Base-by-base conservation (phyloP, 2,797 vertebrate species). In the Melopsittacus undulatus region DNA sequence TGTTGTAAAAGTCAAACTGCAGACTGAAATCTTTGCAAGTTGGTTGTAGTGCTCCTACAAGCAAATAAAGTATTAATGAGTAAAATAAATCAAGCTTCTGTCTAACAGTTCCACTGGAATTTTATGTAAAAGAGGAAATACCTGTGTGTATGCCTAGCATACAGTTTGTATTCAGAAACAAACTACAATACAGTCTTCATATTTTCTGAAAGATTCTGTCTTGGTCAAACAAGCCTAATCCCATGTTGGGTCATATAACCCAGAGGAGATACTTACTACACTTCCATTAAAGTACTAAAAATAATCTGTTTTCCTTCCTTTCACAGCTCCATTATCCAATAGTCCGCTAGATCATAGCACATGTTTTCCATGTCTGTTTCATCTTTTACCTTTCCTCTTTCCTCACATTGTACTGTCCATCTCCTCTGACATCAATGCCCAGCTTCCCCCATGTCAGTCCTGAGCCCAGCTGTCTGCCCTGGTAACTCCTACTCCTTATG, bases 251-350 rank as follows among this genome's bases (percentile, higher is more conserved):
- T 18, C 22, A 46, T 4, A 57, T 12, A 70, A 32, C 32, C 23
- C 16, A 84, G 36, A 69, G 10, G 23, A 75, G 24, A 75, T 4
- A 40, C 40, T 67, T 61, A 70, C 7, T 45, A 84, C 40, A 57
- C 20, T 92, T 74, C 3, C 74, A 11, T 26, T 88, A 78, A 32
- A 89, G 7, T 66, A 54, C 66, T 78, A 85, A 91, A 76, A 95
- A 91, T 62, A 91, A 88, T 89, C 36, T 36, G 52, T 85, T 80
- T 95, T 95, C 72, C 92, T 95, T 95, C 90, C 93, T 95, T 87
- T 89, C 81, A 64, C 16, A 3, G 66, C 32, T 68, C 26, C 51
- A 74, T 87, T 84, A 89, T 43, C 81, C 51, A 89, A 27, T 3
- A 75, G 40, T 8, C 46, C 36, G 6, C 90, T 70, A 95, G 51